Base-by-base conservation (phyloP, 2,113 vertebrate genomes). In the Galeopterus variegatus region DNA sequence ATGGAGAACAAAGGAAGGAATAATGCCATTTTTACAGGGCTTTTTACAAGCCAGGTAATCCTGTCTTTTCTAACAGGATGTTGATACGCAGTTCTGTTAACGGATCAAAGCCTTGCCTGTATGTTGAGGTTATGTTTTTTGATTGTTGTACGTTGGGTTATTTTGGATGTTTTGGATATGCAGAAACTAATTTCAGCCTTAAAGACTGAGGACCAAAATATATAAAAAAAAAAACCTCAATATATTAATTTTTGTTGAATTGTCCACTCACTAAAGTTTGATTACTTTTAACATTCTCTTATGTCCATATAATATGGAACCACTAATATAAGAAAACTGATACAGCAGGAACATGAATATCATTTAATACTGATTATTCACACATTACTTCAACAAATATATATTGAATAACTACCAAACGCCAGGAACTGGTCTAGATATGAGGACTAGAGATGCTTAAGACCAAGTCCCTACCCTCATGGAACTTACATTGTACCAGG, bases 1-100 rank as follows among this genome's bases (percentile, higher is more conserved):
- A 95, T 90, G 92, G 91, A 75, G 97, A 98, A 96, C 18, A 95
- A 98, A 96, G 17, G 52, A 2, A 93, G 45, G 89, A 94, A 84
- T 26, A 24, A 97, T 54, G 33, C 11, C 93, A 60, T 33, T 50
- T 73, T 75, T 58, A 77, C 14, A 90, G 60, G 4, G 28, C 65
- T 83, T 12, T 95, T 81, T 58, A 82, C 14, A 28, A 87, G 50
- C 73, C 82, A 64, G 36, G 28, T 72, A 92, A 83, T 73, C 5
- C 21, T 6, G 10, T 82, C 9, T 75, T 88, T 92, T n/a, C 36
- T 79, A 83, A 45, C 23, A 75, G 24, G 26, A 81, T 67, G 82
- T 58, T 26, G 33, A 90, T 50, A 58, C 5, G 26, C 19, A 11
- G 4, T 60, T 8, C 33, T 62, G 60, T 58, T 50, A 54, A 87